phyloP scores from a whole-genome alignment of 2,888 invertebrate genomes.

The Villa cingulata region DNA sequence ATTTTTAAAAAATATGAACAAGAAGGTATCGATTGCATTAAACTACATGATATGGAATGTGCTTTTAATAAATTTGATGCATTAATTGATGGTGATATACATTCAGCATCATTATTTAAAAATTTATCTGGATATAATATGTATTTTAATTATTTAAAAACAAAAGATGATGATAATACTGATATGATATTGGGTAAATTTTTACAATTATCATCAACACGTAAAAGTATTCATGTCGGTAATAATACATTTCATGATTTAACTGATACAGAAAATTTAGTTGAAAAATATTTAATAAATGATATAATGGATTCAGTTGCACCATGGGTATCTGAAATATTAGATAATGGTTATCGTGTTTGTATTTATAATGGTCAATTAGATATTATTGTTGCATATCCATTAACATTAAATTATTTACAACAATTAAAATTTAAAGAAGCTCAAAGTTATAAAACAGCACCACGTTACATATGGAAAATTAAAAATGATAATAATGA shows the following conservation, averaged over 20 bases:
- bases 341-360: conserved; percentile 50
- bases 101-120: conserved; percentile 53
- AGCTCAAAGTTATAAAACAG: conserved; percentile 49
- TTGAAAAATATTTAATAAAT: conserved; percentile 53
- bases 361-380: conserved; percentile 82
- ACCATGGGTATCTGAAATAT: conserved; percentile 52
- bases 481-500: conserved; percentile 32
- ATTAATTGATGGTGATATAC: conserved; percentile 46
- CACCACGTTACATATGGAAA: conserved; percentile 54
- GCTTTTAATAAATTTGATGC: conserved; percentile 61
- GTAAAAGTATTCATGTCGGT: conserved; percentile 75
- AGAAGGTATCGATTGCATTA: conserved; percentile 45
- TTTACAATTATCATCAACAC: conserved; percentile 37
- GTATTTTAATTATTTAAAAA: conserved; percentile 40
- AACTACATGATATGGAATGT: conserved; percentile 46
- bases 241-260: conserved; percentile 50
- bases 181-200: conserved; percentile 31
- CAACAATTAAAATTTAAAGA: conserved; percentile 54
- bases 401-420: conserved; percentile 67
- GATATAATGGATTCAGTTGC: conserved; percentile 77
- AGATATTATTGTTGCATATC: conserved; percentile 83
- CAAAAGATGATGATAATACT: conserved; percentile 49
- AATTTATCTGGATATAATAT: conserved; percentile 29
- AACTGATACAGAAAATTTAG: conserved; percentile 36
- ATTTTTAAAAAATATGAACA: conserved; percentile 48